A percentile compares a stretch with the other conserved stretches of the same genome.
Conservation (phyloP, 2,113 vertebrate species). For the Epinephelus cyanopodus region DNA sequence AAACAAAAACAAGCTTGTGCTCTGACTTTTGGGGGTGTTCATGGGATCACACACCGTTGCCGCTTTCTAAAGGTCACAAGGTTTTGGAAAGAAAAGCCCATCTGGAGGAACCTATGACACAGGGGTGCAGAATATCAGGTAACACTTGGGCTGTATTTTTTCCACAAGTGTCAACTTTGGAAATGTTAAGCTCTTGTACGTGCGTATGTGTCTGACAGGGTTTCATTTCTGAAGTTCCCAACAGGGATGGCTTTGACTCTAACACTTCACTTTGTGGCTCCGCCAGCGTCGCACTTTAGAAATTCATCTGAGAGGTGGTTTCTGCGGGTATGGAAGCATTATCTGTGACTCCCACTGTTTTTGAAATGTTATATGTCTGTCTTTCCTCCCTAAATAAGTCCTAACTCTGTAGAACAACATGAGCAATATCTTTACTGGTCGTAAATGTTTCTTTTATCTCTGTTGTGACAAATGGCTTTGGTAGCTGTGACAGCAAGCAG, state of each 20-base stretch:
- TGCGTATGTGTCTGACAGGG: conserved; percentile 55
- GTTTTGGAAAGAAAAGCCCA: conserved; percentile 61
- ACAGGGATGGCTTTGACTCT: conserved; percentile 47
- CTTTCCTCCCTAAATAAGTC: conserved; percentile 13
- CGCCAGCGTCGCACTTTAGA: conserved; percentile 6
- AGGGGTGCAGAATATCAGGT: conserved; percentile 79
- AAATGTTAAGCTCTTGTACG: conserved; percentile 67
- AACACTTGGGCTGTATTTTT: conserved; percentile 69
- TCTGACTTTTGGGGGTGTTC: conserved; percentile 53
- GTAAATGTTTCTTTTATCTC: conserved; percentile 66
- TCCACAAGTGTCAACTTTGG: conserved; percentile 72
- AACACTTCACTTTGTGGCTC: conserved; percentile 44
- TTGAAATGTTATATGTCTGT: conserved; percentile 33
- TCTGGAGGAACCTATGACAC: conserved; percentile 79
- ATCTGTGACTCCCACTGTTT: conserved; percentile 31
- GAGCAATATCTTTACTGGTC: conserved; percentile 41
- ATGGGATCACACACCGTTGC: conserved; percentile 62
- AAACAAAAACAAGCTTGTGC: conserved; percentile 76
- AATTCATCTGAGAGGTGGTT: conserved; percentile 39
- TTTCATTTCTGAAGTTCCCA: conserved; percentile 56
- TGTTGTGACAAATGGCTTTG: conserved; percentile 74
- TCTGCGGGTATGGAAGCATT: conserved; percentile 31
- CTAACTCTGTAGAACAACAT: conserved; percentile 45
- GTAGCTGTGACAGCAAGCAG: conserved; percentile 70
- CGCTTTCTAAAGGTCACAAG: conserved; percentile 70